Evolutionary conservation across 2,888 invertebrate genomes (phyloP), one percentile per base, ranked within the genome.

Genomic region (Temnothorax rugatulus): DNA sequence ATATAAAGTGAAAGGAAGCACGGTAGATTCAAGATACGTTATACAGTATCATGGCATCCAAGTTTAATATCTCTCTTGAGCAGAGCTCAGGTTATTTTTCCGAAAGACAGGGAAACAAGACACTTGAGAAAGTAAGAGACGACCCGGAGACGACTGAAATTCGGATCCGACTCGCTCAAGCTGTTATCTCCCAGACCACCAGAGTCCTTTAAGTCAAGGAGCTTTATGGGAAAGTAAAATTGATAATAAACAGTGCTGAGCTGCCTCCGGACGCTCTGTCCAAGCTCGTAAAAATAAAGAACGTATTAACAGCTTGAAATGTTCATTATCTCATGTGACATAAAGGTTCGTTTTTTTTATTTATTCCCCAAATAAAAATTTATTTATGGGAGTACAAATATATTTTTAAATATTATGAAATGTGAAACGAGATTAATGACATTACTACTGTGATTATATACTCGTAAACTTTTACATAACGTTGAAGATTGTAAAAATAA

Each of bases 201-300:
- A 15, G 41, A 59, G 74, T 44, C n/a, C 47, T 47, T 15, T 34
- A 41, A 44, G 44, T 61, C 59, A 44, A 59, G 47, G 5, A n/a
- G 47, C 29, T 61, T 61, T 38, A 34, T 61, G 34, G n/a, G 34
- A 34, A 75, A 75, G n/a, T 34, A 21, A 47, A 29, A 61, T 61
- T 61, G 61, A 61, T 75, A 75, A 61, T 75, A 61, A 75, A 47
- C 74, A 47, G 61, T 15, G 59, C 59, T 29, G n/a, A 74, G 44
- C 25, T 41, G n/a, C n/a, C 15, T 13, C 21, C 41, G 13, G 11
- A 15, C 29, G 34, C n/a, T 18, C 54, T 54, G 54, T 25, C 41
- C 54, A 57, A 54, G 8, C 9, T 54, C 25, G 11, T 15, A 38
- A 54, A 73, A 54, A 57, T 57, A 54, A 50, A 29, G 13, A 57